These are phyloP conservation scores for Hydroisotoma schaefferi DNA, from an alignment of 2,888 invertebrate species.

Conservation along the genomic window DNA sequence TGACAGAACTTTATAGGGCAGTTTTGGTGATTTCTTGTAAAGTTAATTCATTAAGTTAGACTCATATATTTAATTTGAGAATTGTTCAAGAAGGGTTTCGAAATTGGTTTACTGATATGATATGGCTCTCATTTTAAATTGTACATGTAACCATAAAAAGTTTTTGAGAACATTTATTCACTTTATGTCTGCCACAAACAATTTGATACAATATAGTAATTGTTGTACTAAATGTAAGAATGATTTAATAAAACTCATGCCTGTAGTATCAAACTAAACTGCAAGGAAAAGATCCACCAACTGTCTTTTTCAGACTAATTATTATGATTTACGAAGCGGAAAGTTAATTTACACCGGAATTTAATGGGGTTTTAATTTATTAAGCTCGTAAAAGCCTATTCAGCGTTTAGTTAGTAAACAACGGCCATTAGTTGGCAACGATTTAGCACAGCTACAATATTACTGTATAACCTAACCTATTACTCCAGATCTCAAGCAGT, in stretches of 20 bases:
- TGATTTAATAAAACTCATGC: too few relatives aligned
- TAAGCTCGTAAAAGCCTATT: neutral
- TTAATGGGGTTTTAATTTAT: constrained; percentile 3
- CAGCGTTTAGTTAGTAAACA: too few relatives aligned
- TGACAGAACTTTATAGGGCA: too few relatives aligned
- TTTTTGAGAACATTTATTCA: too few relatives aligned
- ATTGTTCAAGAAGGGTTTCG: neutral
- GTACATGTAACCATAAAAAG: too few relatives aligned
- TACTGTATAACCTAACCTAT: too few relatives aligned
- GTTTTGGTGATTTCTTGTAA: too few relatives aligned
- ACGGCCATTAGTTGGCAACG: neutral
- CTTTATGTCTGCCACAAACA: neutral
- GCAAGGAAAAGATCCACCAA: neutral
- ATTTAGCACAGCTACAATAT: too few relatives aligned
- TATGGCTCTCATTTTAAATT: too few relatives aligned
- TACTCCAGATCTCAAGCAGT: too few relatives aligned
- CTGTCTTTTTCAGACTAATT: neutral
- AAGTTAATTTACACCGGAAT: neutral
- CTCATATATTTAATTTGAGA: neutral
- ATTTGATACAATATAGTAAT: neutral
- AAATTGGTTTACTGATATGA: too few relatives aligned
- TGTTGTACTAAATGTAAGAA: neutral
- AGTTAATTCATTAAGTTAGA: too few relatives aligned
- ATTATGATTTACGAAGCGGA: neutral
- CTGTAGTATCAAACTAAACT: neutral